Evolutionary conservation across 2,797 vertebrate species (phyloP).

Genomic region (Myoxocephalus aenaeus): DNA sequence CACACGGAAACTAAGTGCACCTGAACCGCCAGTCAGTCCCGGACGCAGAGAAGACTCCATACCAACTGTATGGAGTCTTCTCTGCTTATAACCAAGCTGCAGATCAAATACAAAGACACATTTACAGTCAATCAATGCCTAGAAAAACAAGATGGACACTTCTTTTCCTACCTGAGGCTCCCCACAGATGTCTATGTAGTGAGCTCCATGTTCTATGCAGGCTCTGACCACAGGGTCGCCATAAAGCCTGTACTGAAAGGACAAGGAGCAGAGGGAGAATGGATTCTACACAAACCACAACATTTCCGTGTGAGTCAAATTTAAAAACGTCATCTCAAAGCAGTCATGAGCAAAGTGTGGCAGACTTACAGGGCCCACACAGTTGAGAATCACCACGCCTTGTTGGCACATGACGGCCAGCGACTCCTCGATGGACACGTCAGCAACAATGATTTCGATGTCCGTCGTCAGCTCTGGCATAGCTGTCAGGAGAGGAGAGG

Average conservation of each 20-base stretch:
- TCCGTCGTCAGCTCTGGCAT: slow-evolving; percentile 83
- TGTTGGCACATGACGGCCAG: slow-evolving; percentile 89
- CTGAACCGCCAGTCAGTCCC: neutral
- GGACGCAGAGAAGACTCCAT: neutral
- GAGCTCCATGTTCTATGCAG: slow-evolving; percentile 94
- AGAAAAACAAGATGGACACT: neutral
- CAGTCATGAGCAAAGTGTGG: neutral
- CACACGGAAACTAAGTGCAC: neutral
- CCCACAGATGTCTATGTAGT: slow-evolving; percentile 92
- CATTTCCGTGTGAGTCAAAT: neutral
- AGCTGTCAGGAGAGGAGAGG: slow-evolving; percentile 73
- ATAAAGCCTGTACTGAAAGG: slow-evolving; percentile 81
- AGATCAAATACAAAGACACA: neutral
- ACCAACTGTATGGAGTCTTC: no score
- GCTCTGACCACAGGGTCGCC: slow-evolving; percentile 93
- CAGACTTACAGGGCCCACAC: slow-evolving; percentile 91
- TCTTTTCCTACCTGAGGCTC: slow-evolving; percentile 90
- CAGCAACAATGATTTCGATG: slow-evolving; percentile 87
- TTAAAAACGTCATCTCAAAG: neutral
- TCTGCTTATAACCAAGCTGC: neutral
- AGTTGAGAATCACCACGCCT: slow-evolving; percentile 88
- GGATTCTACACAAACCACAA: neutral
- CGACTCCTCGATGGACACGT: slow-evolving; percentile 84
- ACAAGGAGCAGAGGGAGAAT: neutral
- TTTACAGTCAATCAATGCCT: neutral